A percentile compares a stretch with the other conserved stretches of the same genome.
These are phyloP conservation scores for Sebastes oblongus DNA, from an alignment of 2,797 vertebrate species.

Conservation along the genomic window DNA sequence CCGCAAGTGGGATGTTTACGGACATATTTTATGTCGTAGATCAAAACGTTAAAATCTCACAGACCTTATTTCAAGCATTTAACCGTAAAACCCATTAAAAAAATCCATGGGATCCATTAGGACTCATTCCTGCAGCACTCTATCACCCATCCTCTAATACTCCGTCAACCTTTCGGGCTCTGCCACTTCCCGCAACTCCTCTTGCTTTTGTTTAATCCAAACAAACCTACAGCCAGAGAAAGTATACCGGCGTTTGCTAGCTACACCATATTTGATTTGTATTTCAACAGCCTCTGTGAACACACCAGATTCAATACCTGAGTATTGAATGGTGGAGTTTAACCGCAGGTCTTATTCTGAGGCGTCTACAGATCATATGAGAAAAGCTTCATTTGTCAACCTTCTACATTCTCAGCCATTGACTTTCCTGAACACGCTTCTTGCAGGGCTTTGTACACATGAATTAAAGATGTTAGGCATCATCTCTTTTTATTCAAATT, in stretches of 20 bases:
- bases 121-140: not conserved
- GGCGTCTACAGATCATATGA: not conserved
- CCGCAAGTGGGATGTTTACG: not conserved
- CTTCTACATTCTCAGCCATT: constrained; percentile 40
- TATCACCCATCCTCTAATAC: not conserved
- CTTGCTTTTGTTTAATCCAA: not conserved
- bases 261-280: not conserved
- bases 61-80: not conserved
- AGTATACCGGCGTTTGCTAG: not conserved
- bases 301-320: not conserved
- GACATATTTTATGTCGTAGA: not conserved
- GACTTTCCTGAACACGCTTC: constrained; percentile 62
- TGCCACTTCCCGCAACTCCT: not conserved
- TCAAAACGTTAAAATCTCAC: not conserved
- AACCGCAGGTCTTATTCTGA: not conserved
- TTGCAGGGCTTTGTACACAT: constrained; percentile 59
- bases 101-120: not conserved
- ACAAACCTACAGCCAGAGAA: not conserved
- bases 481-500: constrained; percentile 74
- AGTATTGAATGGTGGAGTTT: not conserved
- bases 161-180: not conserved
- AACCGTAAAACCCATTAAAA: not conserved
- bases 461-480: constrained; percentile 75
- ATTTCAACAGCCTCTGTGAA: not conserved
- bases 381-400: constrained; percentile 43